A percentile compares a stretch with the other conserved stretches of the same genome.
Evolutionary conservation across 2,888 invertebrate species (phyloP).

Genomic region (Odiellus spinosus): DNA sequence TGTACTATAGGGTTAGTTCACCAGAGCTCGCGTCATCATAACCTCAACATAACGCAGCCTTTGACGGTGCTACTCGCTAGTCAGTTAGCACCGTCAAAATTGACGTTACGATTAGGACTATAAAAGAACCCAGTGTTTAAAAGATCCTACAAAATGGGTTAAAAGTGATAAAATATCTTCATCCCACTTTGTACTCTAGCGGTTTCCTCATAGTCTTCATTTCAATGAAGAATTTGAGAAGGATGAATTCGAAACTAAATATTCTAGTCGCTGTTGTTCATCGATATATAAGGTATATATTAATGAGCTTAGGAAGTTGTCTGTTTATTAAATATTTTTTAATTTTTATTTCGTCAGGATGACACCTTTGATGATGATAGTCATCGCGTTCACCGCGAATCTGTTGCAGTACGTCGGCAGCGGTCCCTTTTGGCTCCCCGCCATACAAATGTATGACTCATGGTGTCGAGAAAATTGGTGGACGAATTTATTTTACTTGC

Average conservation of each 20-base stretch:
- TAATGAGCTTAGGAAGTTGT: too few relatives aligned
- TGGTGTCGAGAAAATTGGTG: slow-evolving; percentile 21
- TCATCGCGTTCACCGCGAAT: slow-evolving; percentile 25
- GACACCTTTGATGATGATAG: slow-evolving; percentile 28
- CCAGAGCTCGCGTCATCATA: too few relatives aligned
- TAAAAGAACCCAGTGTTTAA: too few relatives aligned
- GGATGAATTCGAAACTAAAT: slow-evolving; percentile 19
- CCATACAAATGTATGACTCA: slow-evolving; percentile 18
- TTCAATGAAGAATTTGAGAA: slow-evolving; percentile 22
- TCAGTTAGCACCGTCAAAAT: too few relatives aligned
- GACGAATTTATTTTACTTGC: slow-evolving; percentile 19
- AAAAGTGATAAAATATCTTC: too few relatives aligned
- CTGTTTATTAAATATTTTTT: too few relatives aligned
- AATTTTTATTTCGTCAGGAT: slow-evolving; percentile 22
- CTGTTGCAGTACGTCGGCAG: slow-evolving; percentile 26
- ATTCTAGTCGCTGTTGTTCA: slow-evolving; percentile 23
- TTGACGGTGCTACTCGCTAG: too few relatives aligned
- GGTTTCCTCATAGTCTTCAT: slow-evolving; percentile 26
- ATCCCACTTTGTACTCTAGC: too few relatives aligned
- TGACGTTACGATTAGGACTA: too few relatives aligned
- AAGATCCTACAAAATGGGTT: too few relatives aligned
- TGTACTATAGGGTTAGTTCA: too few relatives aligned
- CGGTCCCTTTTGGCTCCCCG: slow-evolving; percentile 27
- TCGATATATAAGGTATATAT: slow-evolving; percentile 22
- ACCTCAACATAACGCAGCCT: too few relatives aligned